A percentile compares a stretch with the other conserved stretches of the same genome.
These are phyloP conservation scores for Hippocampus guttulatus DNA, from an alignment of 2,113 vertebrate species.

Conservation along the genomic window DNA sequence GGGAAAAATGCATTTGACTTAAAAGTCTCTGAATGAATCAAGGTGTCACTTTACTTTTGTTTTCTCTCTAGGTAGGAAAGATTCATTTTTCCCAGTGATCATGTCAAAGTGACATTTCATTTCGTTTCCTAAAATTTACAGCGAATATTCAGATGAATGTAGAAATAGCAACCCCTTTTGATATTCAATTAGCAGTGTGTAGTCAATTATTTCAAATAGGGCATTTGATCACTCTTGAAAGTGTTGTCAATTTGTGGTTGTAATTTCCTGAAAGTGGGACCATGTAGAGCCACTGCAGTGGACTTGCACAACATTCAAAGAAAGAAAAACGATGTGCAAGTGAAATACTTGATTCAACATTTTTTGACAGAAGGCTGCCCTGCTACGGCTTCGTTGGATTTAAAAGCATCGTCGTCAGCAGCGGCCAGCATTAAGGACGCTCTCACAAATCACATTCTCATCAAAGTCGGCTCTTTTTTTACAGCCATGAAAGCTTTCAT, in stretches of 20 bases:
- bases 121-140: conserved; percentile 41
- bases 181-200: conserved; percentile 33
- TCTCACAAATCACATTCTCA: conserved; percentile 61
- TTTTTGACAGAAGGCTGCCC: conserved; percentile 59
- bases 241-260: conserved; percentile 16
- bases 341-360: conserved; percentile 53
- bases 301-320: conserved; percentile 27
- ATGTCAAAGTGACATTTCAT: conserved; percentile 19
- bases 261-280: conserved; percentile 23
- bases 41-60: neutral
- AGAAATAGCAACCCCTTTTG: conserved; percentile 25
- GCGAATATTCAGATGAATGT: conserved; percentile 13
- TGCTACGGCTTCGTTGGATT: conserved; percentile 45
- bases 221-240: conserved; percentile 39
- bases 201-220: conserved; percentile 44
- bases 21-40: neutral
- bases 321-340: conserved; percentile 35
- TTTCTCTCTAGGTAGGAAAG: conserved; percentile 22
- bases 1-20: neutral
- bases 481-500: conserved; percentile 66
- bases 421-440: conserved; percentile 57
- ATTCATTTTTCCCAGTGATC: conserved; percentile 58
- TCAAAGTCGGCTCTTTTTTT: conserved; percentile 65
- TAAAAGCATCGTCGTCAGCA: conserved; percentile 58
- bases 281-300: conserved; percentile 9